Base-by-base conservation (phyloP, 2,113 vertebrate genomes). In the Tichodroma muraria region DNA sequence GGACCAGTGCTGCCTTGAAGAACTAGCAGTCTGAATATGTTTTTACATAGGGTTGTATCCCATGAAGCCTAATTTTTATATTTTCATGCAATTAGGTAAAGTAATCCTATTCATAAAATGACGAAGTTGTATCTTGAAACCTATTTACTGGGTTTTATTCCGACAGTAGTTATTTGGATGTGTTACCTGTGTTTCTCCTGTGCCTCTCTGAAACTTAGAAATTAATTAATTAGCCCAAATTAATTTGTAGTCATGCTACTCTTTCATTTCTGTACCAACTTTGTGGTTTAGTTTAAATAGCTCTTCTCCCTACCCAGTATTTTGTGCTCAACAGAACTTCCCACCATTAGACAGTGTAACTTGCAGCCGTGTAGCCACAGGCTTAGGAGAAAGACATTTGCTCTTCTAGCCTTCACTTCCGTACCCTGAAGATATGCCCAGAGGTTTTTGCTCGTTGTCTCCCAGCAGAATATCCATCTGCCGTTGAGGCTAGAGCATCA, bases 401-500 rank as follows among this genome's bases (percentile, higher is more conserved):
- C 8, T 60, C 15, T 56, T 77, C 42, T 28, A 77, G 30, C 22
- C 20, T 70, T 73, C 45, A 21, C 8, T 25, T 77, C 54, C 1
- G 4, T 37, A 20, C 7, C 30, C 37, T 80, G 66, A 63, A 47
- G 49, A n/a, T 45, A 38, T 1, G 18, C 11, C 27, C 24, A 49
- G 52, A 68, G 44, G 6, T 61, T 64, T 72, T 75, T 8, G 15
- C 4, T 42, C 30, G 35, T 42, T 17, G 8, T 28, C 44, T 59
- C 27, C 30, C 38, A 53, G 15, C 6, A 77, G 66, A 71, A 85
- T 24, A 15, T 13, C 20, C 22, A 15, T 9, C 15, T 76, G 37
- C 20, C 3, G 1, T 0, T 33, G 31, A 11, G 60, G 4, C 33
- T 68, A 13, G 20, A 80, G 30, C 44, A 33, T 13, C 3, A 1